Evolutionary conservation across 2,113 vertebrate genomes (phyloP).

Genomic region (Daubentonia madagascariensis): DNA sequence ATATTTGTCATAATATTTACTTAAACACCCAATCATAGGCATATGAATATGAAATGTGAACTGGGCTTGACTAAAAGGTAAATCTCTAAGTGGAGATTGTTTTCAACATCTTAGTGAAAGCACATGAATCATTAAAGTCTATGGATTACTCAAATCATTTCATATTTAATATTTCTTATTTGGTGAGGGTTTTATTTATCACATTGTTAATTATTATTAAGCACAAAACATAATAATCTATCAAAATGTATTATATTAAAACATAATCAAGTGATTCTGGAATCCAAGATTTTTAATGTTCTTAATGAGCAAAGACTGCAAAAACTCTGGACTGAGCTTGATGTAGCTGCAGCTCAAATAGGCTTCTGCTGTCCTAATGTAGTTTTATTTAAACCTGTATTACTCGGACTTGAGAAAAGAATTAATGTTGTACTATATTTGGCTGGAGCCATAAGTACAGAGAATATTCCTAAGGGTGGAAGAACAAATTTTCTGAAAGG

Average conservation of each 20-base stretch:
- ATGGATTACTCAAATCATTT: background rate
- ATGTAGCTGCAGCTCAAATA: background rate
- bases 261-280: background rate
- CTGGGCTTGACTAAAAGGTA: background rate
- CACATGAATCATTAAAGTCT: background rate
- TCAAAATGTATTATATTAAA: background rate
- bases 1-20: background rate
- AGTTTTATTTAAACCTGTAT: background rate
- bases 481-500: background rate
- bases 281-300: background rate
- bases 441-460: background rate
- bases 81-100: background rate
- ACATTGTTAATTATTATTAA: background rate
- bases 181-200: background rate
- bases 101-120: background rate
- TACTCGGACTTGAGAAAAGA: background rate
- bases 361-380: background rate
- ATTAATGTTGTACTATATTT: background rate
- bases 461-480: background rate
- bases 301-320: background rate
- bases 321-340: background rate
- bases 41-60: background rate
- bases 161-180: background rate
- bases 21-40: background rate
- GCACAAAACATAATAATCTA: background rate